These are phyloP conservation scores for Carettochelys insculpta DNA, from an alignment of 2,113 vertebrate species.

Conservation along the genomic window DNA sequence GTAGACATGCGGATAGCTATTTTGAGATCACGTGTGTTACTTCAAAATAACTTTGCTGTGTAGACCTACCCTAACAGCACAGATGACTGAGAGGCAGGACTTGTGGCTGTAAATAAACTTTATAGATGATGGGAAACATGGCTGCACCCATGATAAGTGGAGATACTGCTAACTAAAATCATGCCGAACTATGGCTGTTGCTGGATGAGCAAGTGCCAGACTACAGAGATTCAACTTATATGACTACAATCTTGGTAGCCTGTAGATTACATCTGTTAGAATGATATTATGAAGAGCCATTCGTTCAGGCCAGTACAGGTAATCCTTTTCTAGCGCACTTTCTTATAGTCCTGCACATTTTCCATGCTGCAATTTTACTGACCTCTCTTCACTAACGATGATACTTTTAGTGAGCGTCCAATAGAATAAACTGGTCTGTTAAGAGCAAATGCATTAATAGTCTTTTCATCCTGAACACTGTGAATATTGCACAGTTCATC, in stretches of 20 bases:
- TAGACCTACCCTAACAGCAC: too few relatives aligned
- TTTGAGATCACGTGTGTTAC: too few relatives aligned
- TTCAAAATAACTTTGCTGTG: too few relatives aligned
- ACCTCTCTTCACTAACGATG: slow-evolving; percentile 42
- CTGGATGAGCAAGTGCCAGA: too few relatives aligned
- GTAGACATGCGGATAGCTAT: too few relatives aligned
- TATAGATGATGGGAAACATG: too few relatives aligned
- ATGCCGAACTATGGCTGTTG: too few relatives aligned
- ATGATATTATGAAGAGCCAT: slow-evolving; percentile 40
- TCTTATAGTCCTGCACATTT: slow-evolving; percentile 21
- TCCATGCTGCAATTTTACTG: slow-evolving; percentile 41
- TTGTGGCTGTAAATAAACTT: too few relatives aligned
- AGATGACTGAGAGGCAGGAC: too few relatives aligned
- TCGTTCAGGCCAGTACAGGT: slow-evolving; percentile 39
- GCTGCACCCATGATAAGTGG: too few relatives aligned
- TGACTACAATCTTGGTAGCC: slow-evolving; percentile 15
- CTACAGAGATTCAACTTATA: too few relatives aligned
- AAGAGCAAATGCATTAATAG: slow-evolving; percentile 54
- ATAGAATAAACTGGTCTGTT: slow-evolving; percentile 60
- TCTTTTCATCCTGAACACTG: slow-evolving; percentile 53
- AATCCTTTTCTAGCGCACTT: slow-evolving; percentile 41
- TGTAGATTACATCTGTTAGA: slow-evolving; percentile 17
- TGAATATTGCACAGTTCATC: slow-evolving; percentile 26
- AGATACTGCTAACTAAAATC: too few relatives aligned
- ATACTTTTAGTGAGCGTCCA: slow-evolving; percentile 44